Base-by-base conservation (phyloP, 1,140 invertebrate species). In the Gonatopus flavifemur region DNA sequence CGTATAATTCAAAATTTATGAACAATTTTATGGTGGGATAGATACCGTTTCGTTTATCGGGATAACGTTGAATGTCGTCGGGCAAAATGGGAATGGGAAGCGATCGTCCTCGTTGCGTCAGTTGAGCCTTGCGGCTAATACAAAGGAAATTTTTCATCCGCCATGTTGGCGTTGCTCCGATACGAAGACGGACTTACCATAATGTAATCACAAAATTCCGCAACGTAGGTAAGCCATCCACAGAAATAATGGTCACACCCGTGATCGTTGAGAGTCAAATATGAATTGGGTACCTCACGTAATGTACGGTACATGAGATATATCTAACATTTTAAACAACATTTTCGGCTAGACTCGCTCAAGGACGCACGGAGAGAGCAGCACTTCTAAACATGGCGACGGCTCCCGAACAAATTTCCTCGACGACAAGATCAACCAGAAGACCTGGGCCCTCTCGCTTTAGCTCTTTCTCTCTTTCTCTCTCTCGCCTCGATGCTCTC, bases 361-460 rank as follows among this genome's bases (percentile, higher is more conserved):
- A 80, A 80, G 77, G 78, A 80, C 80, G 71, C 73, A 72, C 69
- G n/a, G n/a, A n/a, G n/a, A n/a, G n/a, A n/a, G n/a, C n/a, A n/a
- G 67, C 69, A 70, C 75, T 76, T 73, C 72, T 73, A 79, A 82
- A 83, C 81, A 83, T 83, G 81, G 82, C 81, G 81, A 80, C 76
- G 62, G 59, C 49, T 67, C 59, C 49, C 57, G 55, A 42, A 62
- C 46, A 59, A 66, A 62, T 66, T 55, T 61, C 55, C 25, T 47
- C 55, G 52, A 49, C 49, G 53, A 32, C 42, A 48, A 37, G 47
- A 49, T 47, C 55, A 53, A 49, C 49, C 52, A 32, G 37, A 48
- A 37, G 47, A 49, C 40, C 59, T 46, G 33, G 33, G 35, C 37
- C 48, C 49, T 42, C 49, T 48, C 12, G 44, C 41, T 57, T 31